Evolutionary conservation across 2,797 vertebrate genomes (phyloP), one percentile per base, ranked within the genome.

Genomic region (Poeciliopsis gracilis): DNA sequence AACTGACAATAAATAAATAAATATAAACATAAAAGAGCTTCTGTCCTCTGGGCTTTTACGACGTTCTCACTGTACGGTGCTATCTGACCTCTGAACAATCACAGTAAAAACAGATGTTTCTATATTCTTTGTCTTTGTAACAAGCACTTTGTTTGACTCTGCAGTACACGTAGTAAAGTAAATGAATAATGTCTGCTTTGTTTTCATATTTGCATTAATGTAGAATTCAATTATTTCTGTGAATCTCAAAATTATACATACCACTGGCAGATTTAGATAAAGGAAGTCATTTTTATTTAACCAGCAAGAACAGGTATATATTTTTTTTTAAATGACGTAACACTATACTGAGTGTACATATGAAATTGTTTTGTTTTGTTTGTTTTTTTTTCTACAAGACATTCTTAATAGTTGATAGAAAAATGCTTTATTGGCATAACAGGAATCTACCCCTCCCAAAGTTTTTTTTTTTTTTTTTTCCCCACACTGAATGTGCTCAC

Each of bases 151-250:
- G 80, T 91, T 88, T 86, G 88, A 89, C 85, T 93, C 87, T 86
- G 84, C 83, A 84, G 91, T 92, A 91, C 86, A 72, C 78, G 89
- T 90, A 90, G 90, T 93, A 84, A 85, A 85, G 89, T 93, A 86
- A 89, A 88, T 85, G 88, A 89, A 88, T 91, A 87, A 92, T 81
- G 90, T 91, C 73, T 47, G 85, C 91, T 93, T 89, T 92, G 88
- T 90, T 93, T 94, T 91, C 84, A 90, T 93, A 92, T 94, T 95
- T 93, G 93, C 93, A 91, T 91, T 87, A 87, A 93, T 92, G 89
- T 93, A 93, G 91, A 80, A 92, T 88, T 85, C 87, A 51, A 92
- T 89, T 90, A 88, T 89, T 59, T 61, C 33, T 33, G 33, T 41
- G 10, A 23, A 66, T 36, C 18, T 33, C 63, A 67, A 23, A 67